Percentiles rank a stretch among this genome's conserved stretches.
Conservation (phyloP, 37 sponge, comb jelly and placozoan genomes). For the Dysidea cf. avara region DNA sequence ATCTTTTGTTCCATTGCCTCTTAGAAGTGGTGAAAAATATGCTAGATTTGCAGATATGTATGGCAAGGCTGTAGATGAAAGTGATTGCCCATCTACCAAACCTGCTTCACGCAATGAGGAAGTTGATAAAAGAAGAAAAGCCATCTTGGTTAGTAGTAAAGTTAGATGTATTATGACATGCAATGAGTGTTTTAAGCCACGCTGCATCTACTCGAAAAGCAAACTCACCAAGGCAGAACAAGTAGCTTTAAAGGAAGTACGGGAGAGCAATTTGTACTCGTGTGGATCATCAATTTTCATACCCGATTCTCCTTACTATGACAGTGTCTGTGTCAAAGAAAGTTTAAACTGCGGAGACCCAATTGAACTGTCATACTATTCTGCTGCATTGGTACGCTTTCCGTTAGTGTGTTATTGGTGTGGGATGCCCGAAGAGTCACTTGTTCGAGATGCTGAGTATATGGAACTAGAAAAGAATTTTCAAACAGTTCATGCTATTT, state of each 20-base stretch:
- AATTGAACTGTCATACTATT: constrained; percentile 12
- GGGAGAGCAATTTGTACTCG: neutral
- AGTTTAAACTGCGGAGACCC: neutral
- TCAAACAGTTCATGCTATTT: constrained; percentile 6
- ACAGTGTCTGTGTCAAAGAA: constrained; percentile 5
- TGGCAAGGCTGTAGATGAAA: constrained; percentile 15
- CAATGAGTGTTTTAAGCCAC: constrained; percentile 28
- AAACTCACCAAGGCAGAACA: constrained; percentile 6
- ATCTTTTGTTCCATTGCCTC: constrained; percentile 11
- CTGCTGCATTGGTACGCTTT: constrained; percentile 15
- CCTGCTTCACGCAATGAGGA: constrained; percentile 1
- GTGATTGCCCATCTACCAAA: constrained; percentile 12
- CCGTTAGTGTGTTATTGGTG: constrained; percentile 27
- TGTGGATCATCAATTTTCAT: constrained; percentile 23
- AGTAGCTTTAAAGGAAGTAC: neutral
- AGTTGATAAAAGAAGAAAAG: constrained; percentile 16
- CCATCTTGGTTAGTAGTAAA: constrained; percentile 6
- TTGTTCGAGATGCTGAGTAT: constrained; percentile 8
- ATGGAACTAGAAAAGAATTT: neutral
- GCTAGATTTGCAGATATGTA: constrained; percentile 7
- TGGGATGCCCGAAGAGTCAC: constrained; percentile 18
- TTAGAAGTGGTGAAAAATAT: constrained; percentile 19
- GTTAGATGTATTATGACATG: constrained; percentile 10
- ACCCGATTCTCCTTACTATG: constrained; percentile 4
- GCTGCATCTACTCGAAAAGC: constrained; percentile 13